Base-by-base conservation (phyloP, 2,113 vertebrate genomes). In the Aegotheles bennettii region DNA sequence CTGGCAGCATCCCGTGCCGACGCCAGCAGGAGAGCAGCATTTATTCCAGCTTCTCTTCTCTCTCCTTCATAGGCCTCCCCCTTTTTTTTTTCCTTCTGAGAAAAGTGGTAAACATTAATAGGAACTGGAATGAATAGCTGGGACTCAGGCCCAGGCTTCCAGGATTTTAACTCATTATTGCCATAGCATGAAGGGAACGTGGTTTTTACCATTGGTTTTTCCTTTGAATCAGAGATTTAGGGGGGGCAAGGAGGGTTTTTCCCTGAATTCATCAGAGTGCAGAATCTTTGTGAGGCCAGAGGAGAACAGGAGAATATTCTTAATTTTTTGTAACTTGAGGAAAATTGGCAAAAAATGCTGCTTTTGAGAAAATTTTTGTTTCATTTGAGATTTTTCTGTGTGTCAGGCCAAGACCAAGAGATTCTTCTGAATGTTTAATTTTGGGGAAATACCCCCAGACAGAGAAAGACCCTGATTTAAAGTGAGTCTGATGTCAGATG, bases 41-140 rank as follows among this genome's bases (percentile, higher is more conserved):
- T 53, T 47, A 29, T 84, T 88, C 80, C 47, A 31, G 43, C 42
- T 78, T 79, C 28, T 84, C 51, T 59, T 53, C 79, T 16, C 79
- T 43, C 45, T 80, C 63, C 84, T 77, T 67, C 38, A 0, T 24
- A 80, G 83, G 42, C 86, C 76, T 89, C 83, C 17, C 33, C 5
- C 15, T 15, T 80, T 84, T 43, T 36, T 59, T 79, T 50, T 60
- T 78, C 61, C 33, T 35, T 6, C 76, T 89, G 69, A 73, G 67
- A 84, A 86, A 90, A 96, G 68, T 84, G 91, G 93, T 90, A 95
- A 95, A 95, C 84, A 86, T 94, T 93, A 92, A 80, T 89, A 94
- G 86, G 76, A 90, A 75, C 71, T 89, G 84, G 84, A 89, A 95
- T 93, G 91, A 96, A 96, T 92, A 88, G 89, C 94, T 92, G 93